Evolutionary conservation across 1,140 invertebrate species (phyloP).

Genomic region (Aphelenchoides fujianensis): DNA sequence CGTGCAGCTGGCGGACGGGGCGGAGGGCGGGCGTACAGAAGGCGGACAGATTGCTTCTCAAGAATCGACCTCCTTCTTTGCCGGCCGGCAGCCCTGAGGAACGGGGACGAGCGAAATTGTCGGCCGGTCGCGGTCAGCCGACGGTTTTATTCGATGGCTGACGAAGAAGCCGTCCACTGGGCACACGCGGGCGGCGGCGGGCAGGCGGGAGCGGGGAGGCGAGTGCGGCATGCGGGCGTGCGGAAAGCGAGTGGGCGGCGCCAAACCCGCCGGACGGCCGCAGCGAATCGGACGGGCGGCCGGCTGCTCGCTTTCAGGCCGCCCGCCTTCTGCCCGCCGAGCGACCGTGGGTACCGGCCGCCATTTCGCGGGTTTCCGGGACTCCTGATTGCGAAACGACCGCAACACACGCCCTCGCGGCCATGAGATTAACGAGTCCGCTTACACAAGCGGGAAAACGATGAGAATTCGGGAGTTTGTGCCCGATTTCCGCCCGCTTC

Average conservation of each 20-base stretch:
- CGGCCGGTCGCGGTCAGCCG: neutral
- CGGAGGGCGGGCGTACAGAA: neutral
- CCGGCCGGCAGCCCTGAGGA: neutral
- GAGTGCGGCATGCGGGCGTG: neutral
- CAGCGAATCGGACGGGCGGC: neutral
- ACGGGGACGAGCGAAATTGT: neutral
- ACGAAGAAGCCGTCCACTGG: conserved; percentile 4
- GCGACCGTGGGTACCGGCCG: neutral
- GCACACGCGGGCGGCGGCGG: neutral
- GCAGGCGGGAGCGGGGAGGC: neutral
- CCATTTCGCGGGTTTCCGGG: neutral
- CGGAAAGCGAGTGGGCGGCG: neutral
- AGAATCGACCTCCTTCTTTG: neutral
- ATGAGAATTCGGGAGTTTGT: neutral
- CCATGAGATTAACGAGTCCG: neutral
- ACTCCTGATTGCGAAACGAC: neutral
- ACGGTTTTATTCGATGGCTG: neutral
- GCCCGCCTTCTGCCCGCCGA: too few species aligned
- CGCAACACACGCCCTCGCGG: neutral
- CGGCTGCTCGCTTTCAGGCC: neutral
- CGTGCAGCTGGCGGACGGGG: neutral
- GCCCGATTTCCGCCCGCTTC: neutral
- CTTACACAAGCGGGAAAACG: neutral
- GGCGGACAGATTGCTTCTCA: neutral
- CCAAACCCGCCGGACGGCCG: neutral